Percentiles rank a stretch among this genome's conserved stretches.
Conservation (phyloP, 2,797 vertebrate genomes). For the Hirundo rustica region DNA sequence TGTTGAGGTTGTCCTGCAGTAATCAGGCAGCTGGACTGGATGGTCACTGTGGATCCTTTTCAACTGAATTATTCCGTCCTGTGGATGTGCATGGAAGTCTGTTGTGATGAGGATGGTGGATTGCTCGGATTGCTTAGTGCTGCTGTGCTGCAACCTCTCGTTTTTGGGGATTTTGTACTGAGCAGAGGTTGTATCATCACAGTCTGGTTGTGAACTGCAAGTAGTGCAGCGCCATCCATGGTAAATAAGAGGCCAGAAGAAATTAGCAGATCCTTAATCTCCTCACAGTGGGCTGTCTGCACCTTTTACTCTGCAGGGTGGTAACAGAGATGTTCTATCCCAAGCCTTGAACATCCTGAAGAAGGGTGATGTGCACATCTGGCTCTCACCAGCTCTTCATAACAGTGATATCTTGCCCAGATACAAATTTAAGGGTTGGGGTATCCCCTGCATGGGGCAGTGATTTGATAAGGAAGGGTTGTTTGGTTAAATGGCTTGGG, state of each 20-base stretch:
- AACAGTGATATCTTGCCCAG: accelerated
- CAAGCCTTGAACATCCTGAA: not conserved
- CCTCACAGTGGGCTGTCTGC: not conserved
- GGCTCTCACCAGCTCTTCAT: not conserved
- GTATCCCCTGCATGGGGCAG: not conserved
- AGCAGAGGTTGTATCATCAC: not conserved
- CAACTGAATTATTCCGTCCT: not conserved
- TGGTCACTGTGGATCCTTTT: not conserved
- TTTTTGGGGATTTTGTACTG: not conserved
- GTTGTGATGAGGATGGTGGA: accelerated
- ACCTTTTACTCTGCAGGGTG: not conserved
- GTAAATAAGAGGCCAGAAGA: not conserved
- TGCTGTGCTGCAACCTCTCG: not conserved
- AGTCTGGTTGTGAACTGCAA: not conserved
- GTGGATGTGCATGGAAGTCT: not conserved
- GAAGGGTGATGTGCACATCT: not conserved
- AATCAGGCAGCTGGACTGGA: not conserved
- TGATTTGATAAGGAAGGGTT: not conserved
- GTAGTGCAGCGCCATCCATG: accelerated
- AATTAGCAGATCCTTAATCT: not conserved
- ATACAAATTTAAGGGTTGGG: not conserved
- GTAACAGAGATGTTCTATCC: not conserved
- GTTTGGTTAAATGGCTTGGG: not conserved
- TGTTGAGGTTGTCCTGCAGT: not conserved
- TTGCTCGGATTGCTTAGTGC: not conserved